phyloP scores from a whole-genome alignment of 1,140 invertebrate genomes.

The Frieseomelitta varia region DNA sequence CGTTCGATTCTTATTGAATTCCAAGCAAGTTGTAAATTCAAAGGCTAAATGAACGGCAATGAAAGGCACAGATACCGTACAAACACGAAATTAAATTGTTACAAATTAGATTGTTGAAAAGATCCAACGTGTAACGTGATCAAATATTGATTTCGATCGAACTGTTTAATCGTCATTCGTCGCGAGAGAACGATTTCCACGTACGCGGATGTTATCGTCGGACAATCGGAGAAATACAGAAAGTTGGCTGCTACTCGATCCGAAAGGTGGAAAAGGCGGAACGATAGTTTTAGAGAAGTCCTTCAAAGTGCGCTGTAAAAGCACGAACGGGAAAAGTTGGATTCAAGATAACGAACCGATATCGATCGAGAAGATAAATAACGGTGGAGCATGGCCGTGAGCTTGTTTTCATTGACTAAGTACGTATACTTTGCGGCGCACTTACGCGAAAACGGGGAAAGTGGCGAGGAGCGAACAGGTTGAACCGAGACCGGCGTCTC shows the following conservation, averaged over 20 bases:
- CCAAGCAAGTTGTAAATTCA: not conserved
- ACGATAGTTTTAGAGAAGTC: conserved; percentile 5
- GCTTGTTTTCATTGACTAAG: conserved; percentile 57
- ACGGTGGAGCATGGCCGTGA: conserved; percentile 9
- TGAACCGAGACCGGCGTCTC: conserved; percentile 28
- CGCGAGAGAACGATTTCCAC: not conserved
- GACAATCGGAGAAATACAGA: no score
- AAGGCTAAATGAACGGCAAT: no score
- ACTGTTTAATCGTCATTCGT: not conserved
- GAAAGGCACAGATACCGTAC: not conserved
- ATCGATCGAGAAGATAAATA: conserved; percentile 64
- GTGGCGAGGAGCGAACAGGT: conserved; percentile 50
- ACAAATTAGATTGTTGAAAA: not conserved
- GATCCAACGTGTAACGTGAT: not conserved
- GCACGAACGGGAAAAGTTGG: conserved; percentile 22
- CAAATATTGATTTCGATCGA: not conserved
- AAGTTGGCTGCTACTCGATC: not conserved
- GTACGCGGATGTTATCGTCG: not conserved
- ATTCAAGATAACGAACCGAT: conserved; percentile 55
- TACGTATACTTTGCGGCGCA: conserved; percentile 32
- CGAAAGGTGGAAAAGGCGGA: not conserved
- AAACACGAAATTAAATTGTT: no score
- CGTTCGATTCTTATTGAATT: not conserved
- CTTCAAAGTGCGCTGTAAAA: not conserved
- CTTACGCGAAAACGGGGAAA: conserved; percentile 56